phyloP scores from a whole-genome alignment of 1,140 invertebrate species.

The Schlechtendalia chinensis region DNA sequence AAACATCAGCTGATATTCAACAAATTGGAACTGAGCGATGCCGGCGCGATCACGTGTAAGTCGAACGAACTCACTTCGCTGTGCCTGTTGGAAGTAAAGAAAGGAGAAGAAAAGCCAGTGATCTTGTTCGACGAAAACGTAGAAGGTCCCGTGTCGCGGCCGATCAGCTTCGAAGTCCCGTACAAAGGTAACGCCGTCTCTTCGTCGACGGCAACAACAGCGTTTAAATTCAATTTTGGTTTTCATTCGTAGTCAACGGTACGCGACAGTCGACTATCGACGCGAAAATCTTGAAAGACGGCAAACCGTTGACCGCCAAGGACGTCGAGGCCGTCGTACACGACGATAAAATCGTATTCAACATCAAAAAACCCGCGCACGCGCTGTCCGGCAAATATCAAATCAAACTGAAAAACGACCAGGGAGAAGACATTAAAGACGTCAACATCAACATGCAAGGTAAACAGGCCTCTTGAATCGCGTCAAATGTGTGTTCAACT shows the following conservation, averaged over 20 bases:
- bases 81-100: conserved; percentile 79
- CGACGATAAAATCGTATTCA: conserved; percentile 87
- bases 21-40: conserved; percentile 74
- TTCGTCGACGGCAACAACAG: not conserved
- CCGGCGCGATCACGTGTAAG: conserved; percentile 81
- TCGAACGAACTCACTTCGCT: conserved; percentile 76
- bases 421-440: conserved; percentile 82
- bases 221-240: conserved; percentile 1
- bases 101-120: conserved; percentile 78
- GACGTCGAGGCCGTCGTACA: conserved; percentile 84
- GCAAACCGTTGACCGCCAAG: conserved; percentile 79
- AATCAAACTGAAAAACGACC: conserved; percentile 80
- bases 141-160: conserved; percentile 75
- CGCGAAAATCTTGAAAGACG: conserved; percentile 85
- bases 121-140: conserved; percentile 79
- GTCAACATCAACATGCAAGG: conserved; percentile 83
- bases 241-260: conserved; percentile 68
- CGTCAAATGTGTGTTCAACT: too few relatives aligned
- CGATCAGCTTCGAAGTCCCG: conserved; percentile 83
- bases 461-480: too few relatives aligned
- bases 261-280: conserved; percentile 81
- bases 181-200: conserved; percentile 71
- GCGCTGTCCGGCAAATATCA: conserved; percentile 80
- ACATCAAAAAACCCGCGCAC: conserved; percentile 83
- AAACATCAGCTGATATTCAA: conserved; percentile 89